Conservation (phyloP, 2,113 vertebrate genomes). For the Elaphurus davidianus region DNA sequence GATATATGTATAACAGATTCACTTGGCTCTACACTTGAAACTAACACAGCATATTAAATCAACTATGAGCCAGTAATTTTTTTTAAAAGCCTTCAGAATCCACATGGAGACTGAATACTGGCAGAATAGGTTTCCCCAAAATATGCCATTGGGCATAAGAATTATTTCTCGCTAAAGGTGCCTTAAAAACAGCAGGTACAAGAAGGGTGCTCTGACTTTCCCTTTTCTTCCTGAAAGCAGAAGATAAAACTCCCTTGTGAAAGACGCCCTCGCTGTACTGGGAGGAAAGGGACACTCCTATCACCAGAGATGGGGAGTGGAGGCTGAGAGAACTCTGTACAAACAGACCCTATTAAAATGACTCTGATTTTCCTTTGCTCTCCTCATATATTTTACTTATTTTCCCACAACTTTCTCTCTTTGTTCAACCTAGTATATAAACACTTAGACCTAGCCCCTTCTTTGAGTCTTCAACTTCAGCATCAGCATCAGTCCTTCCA, state of each 20-base stretch:
- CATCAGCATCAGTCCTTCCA: not conserved
- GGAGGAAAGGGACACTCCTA: not conserved
- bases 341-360: not conserved
- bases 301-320: not conserved
- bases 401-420: not conserved
- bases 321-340: not conserved
- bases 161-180: not conserved
- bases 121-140: not conserved
- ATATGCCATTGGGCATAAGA: not conserved
- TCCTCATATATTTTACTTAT: not conserved
- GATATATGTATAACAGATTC: not conserved
- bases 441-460: not conserved
- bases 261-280: not conserved
- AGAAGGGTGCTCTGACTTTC: not conserved
- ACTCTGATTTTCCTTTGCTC: not conserved
- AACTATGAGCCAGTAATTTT: not conserved
- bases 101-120: not conserved
- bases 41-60: not conserved
- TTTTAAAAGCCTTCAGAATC: not conserved
- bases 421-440: not conserved
- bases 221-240: not conserved
- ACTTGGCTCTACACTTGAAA: not conserved
- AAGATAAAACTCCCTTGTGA: not conserved
- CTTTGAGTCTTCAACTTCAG: not conserved
- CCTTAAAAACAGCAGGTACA: not conserved